Base-by-base conservation (phyloP, 2,888 invertebrate genomes). In the Drosophila atripex region DNA sequence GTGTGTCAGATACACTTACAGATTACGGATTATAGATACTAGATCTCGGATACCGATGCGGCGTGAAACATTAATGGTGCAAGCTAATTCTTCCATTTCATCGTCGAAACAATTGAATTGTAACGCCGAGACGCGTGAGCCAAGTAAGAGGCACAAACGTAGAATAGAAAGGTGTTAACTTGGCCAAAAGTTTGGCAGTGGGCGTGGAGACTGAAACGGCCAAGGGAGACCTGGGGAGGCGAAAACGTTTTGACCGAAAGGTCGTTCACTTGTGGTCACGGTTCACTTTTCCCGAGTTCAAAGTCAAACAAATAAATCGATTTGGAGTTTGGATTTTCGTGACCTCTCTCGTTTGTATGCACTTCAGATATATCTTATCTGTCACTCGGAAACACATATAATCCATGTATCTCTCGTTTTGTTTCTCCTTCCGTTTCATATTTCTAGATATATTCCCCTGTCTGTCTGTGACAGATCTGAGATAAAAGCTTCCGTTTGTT, bases 121-220 rank as follows among this genome's bases (percentile, higher is more conserved):
- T 80, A 78, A 73, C 80, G 75, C 76, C 71, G 12, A 28, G 43
- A 52, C 65, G 61, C 61, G 63, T 63, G 47, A 55, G 64, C 32
- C 63, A 16, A 54, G 84, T 77, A 82, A 86, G 80, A 80, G 80
- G 71, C 65, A 63, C 35, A 28, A 21, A 64, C 59, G 63, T 73
- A 75, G 77, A 85, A 88, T 85, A 84, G 85, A 85, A 85, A 85
- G 85, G 88, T 85, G 85, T 86, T 80, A 85, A 88, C 77, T 86
- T 88, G 79, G 88, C 86, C 35, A 39, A 64, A 41, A 49, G 69
- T 59, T 65, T 60, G 61, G 53, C 57, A 70, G 61, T 70, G 69
- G 69, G 69, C 69, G 57, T 73, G 68, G n/a, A 64, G 35, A n/a
- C 18, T 8, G 35, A 39, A 47, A 45, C 23, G 47, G 60, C 16